Evolutionary conservation across 2,113 vertebrate genomes (phyloP).

Genomic region (Salvelinus sp.): DNA sequence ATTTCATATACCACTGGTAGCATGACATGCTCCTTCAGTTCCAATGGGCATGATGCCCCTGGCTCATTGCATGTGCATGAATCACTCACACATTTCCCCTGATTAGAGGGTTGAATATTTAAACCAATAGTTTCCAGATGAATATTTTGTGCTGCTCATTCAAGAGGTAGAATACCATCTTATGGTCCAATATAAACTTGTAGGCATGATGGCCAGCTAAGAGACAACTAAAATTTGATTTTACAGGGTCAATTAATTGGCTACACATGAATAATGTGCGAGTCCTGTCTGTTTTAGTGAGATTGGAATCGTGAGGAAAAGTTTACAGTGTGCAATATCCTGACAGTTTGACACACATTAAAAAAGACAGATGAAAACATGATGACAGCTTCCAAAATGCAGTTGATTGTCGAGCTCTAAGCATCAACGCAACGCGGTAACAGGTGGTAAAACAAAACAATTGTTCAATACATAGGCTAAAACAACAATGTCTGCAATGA

Average conservation of each 20-base stretch:
- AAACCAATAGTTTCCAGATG: neutral
- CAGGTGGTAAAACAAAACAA: neutral
- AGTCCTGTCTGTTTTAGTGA: neutral
- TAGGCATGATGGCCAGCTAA: neutral
- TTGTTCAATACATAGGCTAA: neutral
- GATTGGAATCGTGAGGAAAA: neutral
- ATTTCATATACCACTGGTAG: no score
- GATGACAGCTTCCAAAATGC: neutral
- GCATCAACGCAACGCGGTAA: neutral
- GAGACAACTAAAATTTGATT: neutral
- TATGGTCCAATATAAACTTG: neutral
- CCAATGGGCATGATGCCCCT: no score
- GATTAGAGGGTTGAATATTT: neutral
- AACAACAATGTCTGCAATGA: neutral
- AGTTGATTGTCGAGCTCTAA: neutral
- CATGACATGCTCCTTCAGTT: no score
- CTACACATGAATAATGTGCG: neutral
- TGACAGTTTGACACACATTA: neutral
- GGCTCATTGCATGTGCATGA: no score
- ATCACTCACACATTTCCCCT: no score
- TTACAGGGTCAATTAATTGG: neutral
- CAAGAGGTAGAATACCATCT: neutral
- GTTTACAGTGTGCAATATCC: neutral
- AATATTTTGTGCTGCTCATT: neutral
- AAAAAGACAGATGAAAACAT: no score